Evolutionary conservation across 2,113 vertebrate species (phyloP).

Genomic region (Lichenostomus cassidix): DNA sequence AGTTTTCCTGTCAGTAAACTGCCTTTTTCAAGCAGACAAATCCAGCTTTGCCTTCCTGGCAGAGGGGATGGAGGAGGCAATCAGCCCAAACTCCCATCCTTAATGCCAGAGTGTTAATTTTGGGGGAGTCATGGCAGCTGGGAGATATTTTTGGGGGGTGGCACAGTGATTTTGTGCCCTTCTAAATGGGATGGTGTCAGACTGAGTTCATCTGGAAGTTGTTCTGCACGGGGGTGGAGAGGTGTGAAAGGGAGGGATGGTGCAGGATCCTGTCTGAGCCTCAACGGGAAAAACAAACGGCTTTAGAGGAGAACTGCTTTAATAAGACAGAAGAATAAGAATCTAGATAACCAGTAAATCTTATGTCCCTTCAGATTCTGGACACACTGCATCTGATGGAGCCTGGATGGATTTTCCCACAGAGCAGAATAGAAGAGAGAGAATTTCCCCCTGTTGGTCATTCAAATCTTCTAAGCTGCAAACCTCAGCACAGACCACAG

Average conservation of each 20-base stretch:
- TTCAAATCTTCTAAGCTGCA: neutral
- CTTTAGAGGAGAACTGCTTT: neutral
- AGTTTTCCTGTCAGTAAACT: neutral
- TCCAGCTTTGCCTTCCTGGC: neutral
- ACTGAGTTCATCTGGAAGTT: neutral
- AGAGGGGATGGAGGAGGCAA: neutral
- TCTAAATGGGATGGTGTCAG: neutral
- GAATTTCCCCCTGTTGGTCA: neutral
- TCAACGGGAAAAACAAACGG: neutral
- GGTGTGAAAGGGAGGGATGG: neutral
- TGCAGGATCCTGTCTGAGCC: neutral
- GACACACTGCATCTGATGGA: rapidly evolving
- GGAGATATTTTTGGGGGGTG: neutral
- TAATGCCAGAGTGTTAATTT: neutral
- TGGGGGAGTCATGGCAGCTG: neutral
- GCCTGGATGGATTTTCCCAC: neutral
- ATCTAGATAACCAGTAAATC: neutral
- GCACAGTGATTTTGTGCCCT: neutral
- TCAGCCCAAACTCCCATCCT: neutral
- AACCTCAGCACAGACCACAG: neutral
- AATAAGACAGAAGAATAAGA: neutral
- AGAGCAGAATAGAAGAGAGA: neutral
- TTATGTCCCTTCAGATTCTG: neutral
- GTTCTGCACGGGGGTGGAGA: rapidly evolving
- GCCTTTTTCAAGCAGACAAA: neutral